phyloP scores from a whole-genome alignment of 1,140 invertebrate genomes.

The Papilio polyxenes region DNA sequence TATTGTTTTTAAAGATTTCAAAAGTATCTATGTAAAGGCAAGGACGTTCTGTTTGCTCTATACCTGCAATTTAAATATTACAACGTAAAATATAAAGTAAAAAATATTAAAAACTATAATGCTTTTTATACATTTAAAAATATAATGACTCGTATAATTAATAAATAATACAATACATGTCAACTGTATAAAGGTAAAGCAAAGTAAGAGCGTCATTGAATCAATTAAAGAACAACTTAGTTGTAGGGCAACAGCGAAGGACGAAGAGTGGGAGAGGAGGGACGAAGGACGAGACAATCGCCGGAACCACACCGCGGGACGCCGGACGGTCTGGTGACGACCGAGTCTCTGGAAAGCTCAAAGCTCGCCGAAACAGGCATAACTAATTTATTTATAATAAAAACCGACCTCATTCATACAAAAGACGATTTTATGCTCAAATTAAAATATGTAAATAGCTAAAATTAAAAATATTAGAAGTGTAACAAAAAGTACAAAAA shows the following conservation, averaged over 20 bases:
- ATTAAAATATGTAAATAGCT: background rate
- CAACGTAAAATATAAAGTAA: background rate
- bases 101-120: background rate
- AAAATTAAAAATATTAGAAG: background rate
- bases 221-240: background rate
- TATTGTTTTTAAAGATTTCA: no score
- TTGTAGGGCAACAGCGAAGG: conserved; percentile 44
- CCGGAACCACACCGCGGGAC: conserved; percentile 66
- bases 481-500: background rate
- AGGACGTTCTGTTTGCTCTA: no score
- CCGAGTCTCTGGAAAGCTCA: background rate
- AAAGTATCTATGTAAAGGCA: no score
- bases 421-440: conserved; percentile 11
- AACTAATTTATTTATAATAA: conserved; percentile 18
- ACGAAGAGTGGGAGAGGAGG: background rate
- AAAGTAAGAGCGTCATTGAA: background rate
- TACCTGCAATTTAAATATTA: background rate
- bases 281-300: conserved; percentile 53
- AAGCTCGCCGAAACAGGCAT: conserved; percentile 16
- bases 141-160: background rate
- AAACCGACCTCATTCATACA: conserved; percentile 13
- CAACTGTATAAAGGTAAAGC: background rate
- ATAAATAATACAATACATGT: background rate
- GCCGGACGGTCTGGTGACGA: conserved; percentile 36
- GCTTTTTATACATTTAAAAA: background rate